These are phyloP conservation scores for Phyllotreta cruciferae DNA, from an alignment of 2,888 invertebrate species.

Conservation along the genomic window DNA sequence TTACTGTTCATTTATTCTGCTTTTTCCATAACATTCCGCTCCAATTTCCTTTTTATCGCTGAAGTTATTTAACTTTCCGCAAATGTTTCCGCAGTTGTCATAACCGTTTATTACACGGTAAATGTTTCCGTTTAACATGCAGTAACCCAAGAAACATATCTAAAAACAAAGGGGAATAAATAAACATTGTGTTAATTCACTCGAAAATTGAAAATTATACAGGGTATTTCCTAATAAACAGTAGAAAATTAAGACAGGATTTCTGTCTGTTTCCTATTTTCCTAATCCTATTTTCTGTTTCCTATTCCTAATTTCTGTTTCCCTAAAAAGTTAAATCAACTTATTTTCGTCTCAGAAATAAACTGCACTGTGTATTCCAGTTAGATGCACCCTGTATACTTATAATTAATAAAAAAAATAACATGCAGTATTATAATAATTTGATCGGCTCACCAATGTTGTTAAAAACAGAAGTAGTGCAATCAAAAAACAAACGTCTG, in stretches of 20 bases:
- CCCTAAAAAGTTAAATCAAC: no score
- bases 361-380: no score
- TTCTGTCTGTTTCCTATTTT: no score
- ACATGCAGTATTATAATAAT: neutral
- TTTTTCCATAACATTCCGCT: constrained; percentile 60
- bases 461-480: constrained; percentile 63
- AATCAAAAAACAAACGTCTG: constrained; percentile 65
- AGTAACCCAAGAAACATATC: constrained; percentile 53
- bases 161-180: constrained; percentile 36
- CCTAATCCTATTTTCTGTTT: no score
- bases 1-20: constrained; percentile 58
- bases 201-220: constrained; percentile 1
- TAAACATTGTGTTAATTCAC: neutral
- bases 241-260: no score
- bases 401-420: no score
- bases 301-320: no score
- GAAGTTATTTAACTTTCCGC: constrained; percentile 63
- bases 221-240: no score
- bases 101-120: constrained; percentile 68
- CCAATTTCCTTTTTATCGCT: constrained; percentile 47
- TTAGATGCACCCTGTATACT: no score
- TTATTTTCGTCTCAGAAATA: no score
- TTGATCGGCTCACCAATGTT: constrained; percentile 64
- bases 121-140: constrained; percentile 64
- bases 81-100: constrained; percentile 71